Percentiles rank a stretch among this genome's conserved stretches.
These are phyloP conservation scores for Myrmecobius fasciatus DNA, from an alignment of 2,113 vertebrate genomes.

Conservation along the genomic window DNA sequence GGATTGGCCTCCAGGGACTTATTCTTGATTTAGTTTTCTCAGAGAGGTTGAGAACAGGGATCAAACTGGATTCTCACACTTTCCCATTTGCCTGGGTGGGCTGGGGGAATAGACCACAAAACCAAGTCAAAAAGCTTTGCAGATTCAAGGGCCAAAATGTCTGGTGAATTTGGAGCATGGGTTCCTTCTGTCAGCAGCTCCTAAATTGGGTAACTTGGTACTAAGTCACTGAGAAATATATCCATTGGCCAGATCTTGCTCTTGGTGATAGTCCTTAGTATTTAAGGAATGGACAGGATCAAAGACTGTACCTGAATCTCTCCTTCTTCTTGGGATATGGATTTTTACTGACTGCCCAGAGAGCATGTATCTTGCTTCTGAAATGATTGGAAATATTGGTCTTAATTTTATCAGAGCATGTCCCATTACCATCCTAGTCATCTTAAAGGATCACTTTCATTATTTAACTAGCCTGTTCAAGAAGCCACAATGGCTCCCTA, in stretches of 20 bases:
- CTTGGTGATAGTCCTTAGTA: not conserved
- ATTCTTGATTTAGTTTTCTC: not conserved
- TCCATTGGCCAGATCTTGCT: not conserved
- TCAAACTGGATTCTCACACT: not conserved
- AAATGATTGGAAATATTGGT: not conserved
- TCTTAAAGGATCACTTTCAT: not conserved
- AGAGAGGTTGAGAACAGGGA: not conserved
- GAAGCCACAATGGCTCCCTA: not conserved
- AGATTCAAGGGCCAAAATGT: not conserved
- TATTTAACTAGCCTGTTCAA: not conserved
- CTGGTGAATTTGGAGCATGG: not conserved
- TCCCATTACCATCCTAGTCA: not conserved
- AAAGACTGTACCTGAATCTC: not conserved
- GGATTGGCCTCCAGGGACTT: not conserved
- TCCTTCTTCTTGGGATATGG: not conserved
- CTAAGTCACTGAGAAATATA: not conserved
- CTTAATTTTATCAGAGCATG: not conserved
- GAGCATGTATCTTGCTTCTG: not conserved
- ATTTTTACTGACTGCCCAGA: not conserved
- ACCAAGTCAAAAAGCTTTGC: not conserved
- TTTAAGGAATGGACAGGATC: not conserved
- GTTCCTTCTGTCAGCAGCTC: not conserved
- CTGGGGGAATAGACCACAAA: not conserved
- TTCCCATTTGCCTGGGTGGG: not conserved
- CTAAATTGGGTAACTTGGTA: not conserved